phyloP scores from a whole-genome alignment of 2,113 vertebrate species.

The Ochotona princeps region DNA sequence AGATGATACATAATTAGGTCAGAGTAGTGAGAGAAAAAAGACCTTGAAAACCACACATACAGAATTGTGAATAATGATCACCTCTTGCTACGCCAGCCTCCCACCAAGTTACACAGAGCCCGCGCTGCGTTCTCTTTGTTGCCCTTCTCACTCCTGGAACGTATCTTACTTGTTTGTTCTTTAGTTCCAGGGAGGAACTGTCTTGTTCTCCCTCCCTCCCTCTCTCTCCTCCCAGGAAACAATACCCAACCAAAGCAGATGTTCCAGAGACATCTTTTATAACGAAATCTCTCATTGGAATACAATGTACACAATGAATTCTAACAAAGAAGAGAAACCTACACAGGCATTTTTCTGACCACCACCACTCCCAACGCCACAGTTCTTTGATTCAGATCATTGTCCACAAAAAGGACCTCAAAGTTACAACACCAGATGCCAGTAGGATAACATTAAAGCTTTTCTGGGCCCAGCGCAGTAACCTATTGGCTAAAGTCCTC shows the following conservation, averaged over 20 bases:
- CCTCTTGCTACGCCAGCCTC: background rate
- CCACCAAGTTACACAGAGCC: background rate
- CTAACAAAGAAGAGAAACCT: background rate
- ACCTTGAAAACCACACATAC: background rate
- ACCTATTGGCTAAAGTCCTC: too few species aligned
- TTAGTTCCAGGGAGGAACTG: background rate
- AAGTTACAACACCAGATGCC: too few species aligned
- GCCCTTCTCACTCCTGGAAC: background rate
- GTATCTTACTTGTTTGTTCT: background rate
- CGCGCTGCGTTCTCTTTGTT: background rate
- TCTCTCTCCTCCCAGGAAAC: background rate
- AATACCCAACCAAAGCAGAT: background rate
- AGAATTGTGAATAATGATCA: background rate
- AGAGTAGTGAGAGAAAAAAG: background rate
- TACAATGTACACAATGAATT: background rate
- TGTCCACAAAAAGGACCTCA: background rate
- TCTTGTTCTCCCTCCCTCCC: background rate
- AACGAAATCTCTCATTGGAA: background rate
- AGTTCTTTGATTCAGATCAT: background rate
- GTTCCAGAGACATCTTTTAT: background rate
- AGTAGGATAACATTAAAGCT: too few species aligned
- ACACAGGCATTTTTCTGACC: background rate
- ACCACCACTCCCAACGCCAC: accelerated
- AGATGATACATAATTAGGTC: background rate
- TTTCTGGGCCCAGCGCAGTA: too few species aligned